phyloP scores from a whole-genome alignment of 2,113 vertebrate species.

The Hippocampus zosterae region DNA sequence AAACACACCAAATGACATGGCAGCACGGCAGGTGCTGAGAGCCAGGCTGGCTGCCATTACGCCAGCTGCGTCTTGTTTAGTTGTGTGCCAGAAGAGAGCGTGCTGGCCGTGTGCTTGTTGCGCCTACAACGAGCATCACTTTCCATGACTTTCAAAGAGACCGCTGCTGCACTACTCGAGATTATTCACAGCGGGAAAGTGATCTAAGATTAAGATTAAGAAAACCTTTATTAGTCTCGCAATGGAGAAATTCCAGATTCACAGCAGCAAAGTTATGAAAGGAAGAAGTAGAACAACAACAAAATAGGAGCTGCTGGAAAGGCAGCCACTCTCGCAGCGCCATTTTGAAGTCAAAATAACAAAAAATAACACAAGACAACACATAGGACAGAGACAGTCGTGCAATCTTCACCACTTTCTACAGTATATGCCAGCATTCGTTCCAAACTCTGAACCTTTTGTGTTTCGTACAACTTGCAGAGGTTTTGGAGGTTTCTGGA shows the following conservation, averaged over 20 bases:
- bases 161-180: background rate
- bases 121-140: constrained; percentile 26
- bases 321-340: no score
- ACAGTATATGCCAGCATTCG: background rate
- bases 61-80: constrained; percentile 50
- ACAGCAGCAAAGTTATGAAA: no score
- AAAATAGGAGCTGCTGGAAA: no score
- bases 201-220: no score
- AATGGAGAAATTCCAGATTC: no score
- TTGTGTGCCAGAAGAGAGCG: constrained; percentile 45
- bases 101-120: constrained; percentile 15
- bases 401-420: no score
- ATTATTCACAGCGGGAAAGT: constrained; percentile 14
- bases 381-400: no score
- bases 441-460: constrained; percentile 15
- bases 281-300: no score
- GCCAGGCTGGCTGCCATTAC: constrained; percentile 31
- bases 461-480: constrained; percentile 6
- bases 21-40: constrained; percentile 31
- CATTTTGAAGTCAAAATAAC: no score
- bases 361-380: no score
- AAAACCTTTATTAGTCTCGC: no score
- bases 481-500: constrained; percentile 11
- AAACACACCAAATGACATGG: constrained; percentile 45
- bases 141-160: constrained; percentile 26